Conservation (phyloP, 2,888 invertebrate genomes). For the Alloscopus bannaensis region DNA sequence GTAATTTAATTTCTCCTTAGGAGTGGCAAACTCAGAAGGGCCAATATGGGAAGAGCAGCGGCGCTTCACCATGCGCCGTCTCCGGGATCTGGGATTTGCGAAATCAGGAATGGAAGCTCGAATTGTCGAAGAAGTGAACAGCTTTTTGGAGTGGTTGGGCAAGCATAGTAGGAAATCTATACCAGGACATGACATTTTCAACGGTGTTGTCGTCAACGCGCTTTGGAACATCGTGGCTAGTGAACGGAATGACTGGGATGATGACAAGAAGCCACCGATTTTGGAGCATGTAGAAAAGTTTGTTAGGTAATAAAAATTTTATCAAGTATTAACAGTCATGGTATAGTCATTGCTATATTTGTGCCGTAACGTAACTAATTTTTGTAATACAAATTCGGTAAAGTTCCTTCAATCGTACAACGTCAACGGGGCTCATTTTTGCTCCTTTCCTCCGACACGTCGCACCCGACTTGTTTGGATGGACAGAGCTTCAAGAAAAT, state of each 20-base stretch:
- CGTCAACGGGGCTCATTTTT: slow-evolving; percentile 14
- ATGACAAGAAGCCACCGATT: background rate
- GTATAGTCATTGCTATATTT: too few relatives aligned
- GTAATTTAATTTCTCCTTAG: too few relatives aligned
- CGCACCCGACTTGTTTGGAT: slow-evolving; percentile 37
- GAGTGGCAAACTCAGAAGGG: slow-evolving; percentile 43
- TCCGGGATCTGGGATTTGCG: slow-evolving; percentile 58
- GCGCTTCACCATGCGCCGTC: slow-evolving; percentile 48
- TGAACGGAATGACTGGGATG: slow-evolving; percentile 33
- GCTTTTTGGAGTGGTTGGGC: slow-evolving; percentile 24
- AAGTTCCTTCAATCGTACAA: slow-evolving; percentile 17
- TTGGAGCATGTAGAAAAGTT: slow-evolving; percentile 13
- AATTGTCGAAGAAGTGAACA: slow-evolving; percentile 51
- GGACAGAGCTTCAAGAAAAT: too few relatives aligned
- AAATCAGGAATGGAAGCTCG: slow-evolving; percentile 40
- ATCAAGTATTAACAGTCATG: too few relatives aligned
- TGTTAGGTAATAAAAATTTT: slow-evolving; percentile 5
- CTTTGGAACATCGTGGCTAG: slow-evolving; percentile 29
- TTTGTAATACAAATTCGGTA: too few relatives aligned
- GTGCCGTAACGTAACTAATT: too few relatives aligned
- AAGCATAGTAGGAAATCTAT: slow-evolving; percentile 38
- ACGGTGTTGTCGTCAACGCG: slow-evolving; percentile 30
- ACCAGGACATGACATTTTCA: slow-evolving; percentile 17
- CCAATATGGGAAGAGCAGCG: slow-evolving; percentile 54
- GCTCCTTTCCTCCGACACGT: slow-evolving; percentile 16